These are phyloP conservation scores for Sturmia bella DNA, from an alignment of 2,888 invertebrate species.

Conservation along the genomic window DNA sequence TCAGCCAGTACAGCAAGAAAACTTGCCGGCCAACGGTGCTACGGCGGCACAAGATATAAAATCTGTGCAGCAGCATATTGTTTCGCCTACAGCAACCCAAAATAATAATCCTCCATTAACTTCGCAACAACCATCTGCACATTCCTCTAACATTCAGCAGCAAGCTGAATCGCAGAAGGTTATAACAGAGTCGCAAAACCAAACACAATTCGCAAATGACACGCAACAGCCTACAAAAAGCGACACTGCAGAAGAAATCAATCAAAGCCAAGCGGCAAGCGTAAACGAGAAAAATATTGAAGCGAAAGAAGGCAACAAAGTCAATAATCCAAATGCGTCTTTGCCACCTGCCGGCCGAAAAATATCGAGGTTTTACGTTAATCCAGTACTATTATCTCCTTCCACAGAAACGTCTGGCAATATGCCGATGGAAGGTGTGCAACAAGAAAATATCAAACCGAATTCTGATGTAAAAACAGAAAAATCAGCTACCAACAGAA, in stretches of 20 bases:
- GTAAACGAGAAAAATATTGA: too few species aligned
- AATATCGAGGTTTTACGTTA: constrained; percentile 91
- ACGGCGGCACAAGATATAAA: constrained; percentile 28
- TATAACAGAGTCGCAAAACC: constrained; percentile 68
- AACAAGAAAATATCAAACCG: too few species aligned
- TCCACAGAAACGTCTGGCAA: constrained; percentile 77
- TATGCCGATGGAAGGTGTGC: neutral
- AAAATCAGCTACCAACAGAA: neutral
- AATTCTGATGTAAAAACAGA: too few species aligned
- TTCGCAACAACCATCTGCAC: constrained; percentile 44
- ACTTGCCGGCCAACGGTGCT: constrained; percentile 33
- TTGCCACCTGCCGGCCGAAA: constrained; percentile 85
- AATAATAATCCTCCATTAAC: constrained; percentile 45
- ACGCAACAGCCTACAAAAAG: too few species aligned
- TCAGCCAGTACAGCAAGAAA: constrained; percentile 43
- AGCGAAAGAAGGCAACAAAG: neutral
- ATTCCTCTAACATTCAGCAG: constrained; percentile 63
- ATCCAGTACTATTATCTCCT: constrained; percentile 85
- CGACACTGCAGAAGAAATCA: too few species aligned
- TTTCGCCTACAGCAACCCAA: constrained; percentile 56
- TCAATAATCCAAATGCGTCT: neutral
- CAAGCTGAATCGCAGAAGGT: constrained; percentile 27
- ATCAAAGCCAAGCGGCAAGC: too few species aligned
- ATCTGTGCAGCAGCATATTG: constrained; percentile 43
- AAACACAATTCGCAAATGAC: too few species aligned